Conservation (phyloP, 23 tunicate species). For the Corella eumyota region DNA sequence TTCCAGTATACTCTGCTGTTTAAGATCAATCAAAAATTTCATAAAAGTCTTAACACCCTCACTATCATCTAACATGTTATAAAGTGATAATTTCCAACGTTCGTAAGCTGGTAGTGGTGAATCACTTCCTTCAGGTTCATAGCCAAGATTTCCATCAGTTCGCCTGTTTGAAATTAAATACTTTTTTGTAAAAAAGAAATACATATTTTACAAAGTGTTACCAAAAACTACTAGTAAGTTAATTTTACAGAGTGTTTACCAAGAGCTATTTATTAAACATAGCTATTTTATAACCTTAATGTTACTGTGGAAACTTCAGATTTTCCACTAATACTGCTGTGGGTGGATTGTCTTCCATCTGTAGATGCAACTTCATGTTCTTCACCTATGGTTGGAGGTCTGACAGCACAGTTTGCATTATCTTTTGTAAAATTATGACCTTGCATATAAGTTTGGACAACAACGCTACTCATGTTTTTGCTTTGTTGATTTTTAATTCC, state of each 20-base stretch:
- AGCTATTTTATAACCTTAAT: slow-evolving; percentile 39
- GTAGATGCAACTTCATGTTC: slow-evolving; percentile 49
- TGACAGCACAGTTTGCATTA: neutral
- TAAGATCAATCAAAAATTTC: slow-evolving; percentile 17
- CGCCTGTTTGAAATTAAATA: too few relatives aligned
- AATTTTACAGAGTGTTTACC: neutral
- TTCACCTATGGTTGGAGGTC: slow-evolving; percentile 81
- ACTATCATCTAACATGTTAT: slow-evolving; percentile 68
- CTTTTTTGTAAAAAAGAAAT: neutral
- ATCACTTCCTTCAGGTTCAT: slow-evolving; percentile 80
- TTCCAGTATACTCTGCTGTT: slow-evolving; percentile 37
- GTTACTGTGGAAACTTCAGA: slow-evolving; percentile 85
- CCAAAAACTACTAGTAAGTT: neutral
- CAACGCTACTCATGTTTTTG: too few relatives aligned
- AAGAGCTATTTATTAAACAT: neutral
- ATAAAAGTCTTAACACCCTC: slow-evolving; percentile 54
- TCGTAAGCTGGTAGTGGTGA: slow-evolving; percentile 66
- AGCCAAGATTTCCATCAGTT: slow-evolving; percentile 63
- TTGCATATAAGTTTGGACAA: slow-evolving; percentile 48
- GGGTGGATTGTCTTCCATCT: slow-evolving; percentile 53
- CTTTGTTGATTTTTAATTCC: too few relatives aligned
- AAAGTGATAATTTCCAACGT: slow-evolving; percentile 62
- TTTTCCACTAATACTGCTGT: slow-evolving; percentile 93
- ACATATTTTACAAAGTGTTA: neutral
- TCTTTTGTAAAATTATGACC: slow-evolving; percentile 76